Percentiles rank a stretch among this genome's conserved stretches.
phyloP scores from a whole-genome alignment of 1,140 invertebrate genomes.

The Ceratina australensis region DNA sequence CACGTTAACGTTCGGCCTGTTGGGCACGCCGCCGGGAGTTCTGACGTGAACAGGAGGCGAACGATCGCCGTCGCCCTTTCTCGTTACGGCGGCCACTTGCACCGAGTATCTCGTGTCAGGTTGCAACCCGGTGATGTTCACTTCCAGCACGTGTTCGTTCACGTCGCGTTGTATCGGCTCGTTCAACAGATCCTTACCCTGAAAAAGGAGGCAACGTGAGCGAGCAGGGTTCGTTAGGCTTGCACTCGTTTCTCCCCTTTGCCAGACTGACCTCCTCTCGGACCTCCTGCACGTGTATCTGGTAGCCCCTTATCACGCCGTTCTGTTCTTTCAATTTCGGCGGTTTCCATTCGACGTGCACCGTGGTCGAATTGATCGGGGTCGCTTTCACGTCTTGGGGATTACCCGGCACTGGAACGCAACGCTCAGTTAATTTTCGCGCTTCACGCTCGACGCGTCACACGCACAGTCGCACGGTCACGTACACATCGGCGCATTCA shows the following conservation, averaged over 20 bases:
- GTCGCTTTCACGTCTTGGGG: conserved; percentile 93
- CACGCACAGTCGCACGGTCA: conserved; percentile 64
- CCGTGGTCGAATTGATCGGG: conserved; percentile 94
- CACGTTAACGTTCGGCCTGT: conserved; percentile 90
- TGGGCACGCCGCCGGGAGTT: conserved; percentile 96
- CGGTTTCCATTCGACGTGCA: conserved; percentile 94
- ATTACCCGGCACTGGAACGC: conserved; percentile 94
- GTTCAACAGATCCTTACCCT: conserved; percentile 90
- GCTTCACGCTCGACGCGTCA: conserved; percentile 49
- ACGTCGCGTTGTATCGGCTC: conserved; percentile 92
- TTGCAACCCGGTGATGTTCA: conserved; percentile 92
- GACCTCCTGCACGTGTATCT: conserved; percentile 96
- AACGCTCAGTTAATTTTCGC: conserved; percentile 68
- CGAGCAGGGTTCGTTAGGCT: background rate
- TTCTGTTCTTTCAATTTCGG: conserved; percentile 94
- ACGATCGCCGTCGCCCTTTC: conserved; percentile 96
- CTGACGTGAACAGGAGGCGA: conserved; percentile 90
- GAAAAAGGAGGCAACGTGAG: conserved; percentile 11
- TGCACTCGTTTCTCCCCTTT: background rate
- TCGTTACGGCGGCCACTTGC: conserved; percentile 95
- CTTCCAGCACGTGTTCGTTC: conserved; percentile 87
- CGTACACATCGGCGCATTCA: conserved; percentile 52
- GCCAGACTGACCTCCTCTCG: conserved; percentile 85
- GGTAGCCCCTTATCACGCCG: conserved; percentile 97
- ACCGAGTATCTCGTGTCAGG: conserved; percentile 96